Base-by-base conservation (phyloP, 2,113 vertebrate genomes). In the Salminus brasiliensis region DNA sequence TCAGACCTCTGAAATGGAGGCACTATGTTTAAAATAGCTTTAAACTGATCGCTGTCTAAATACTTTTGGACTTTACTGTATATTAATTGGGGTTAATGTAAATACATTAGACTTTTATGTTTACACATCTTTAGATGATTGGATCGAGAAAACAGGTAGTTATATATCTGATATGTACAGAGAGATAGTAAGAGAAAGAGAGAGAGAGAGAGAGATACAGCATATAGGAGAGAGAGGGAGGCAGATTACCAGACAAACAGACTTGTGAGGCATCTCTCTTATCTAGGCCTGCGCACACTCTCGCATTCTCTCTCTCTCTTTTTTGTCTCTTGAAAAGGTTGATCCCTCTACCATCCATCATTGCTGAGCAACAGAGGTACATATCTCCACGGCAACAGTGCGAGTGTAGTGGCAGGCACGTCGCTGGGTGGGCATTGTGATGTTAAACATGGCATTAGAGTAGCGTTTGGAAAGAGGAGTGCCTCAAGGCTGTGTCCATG, bases 371-470 rank as follows among this genome's bases (percentile, higher is more conserved):
- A 43, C 45, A 15, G 15, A 60, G 47, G 39, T 78, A 62, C 55
- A 70, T 67, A 60, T 71, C 66, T 70, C 66, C 66, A 78, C 39
- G 3, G 76, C 55, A 62, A 71, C 39, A 49, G 55, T 63, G 55
- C 67, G 34, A 49, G 55, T 78, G 76, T 45, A 60, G 57, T 78
- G 76, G 76, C 66, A 59, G 41, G 18, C 65, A 29, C 39, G 25
- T 23, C 34, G 34, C 53, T 21, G 55, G 16, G 9, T 4, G 2
- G 25, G 67, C 41, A 36, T 71, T 78, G 76, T 71, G 67, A 71
- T 71, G 76, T 49, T 49, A 78, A 78, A 71, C 67, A 25, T 78
- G 76, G 36, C 53, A 78, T 71, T 78, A 71, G 9, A 41, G 11
- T 4, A 49, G 55, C 39, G 16, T n/a, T 60, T 36, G 41, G 39